Evolutionary conservation across 2,888 invertebrate genomes (phyloP).

Genomic region (Drosophila formosana): DNA sequence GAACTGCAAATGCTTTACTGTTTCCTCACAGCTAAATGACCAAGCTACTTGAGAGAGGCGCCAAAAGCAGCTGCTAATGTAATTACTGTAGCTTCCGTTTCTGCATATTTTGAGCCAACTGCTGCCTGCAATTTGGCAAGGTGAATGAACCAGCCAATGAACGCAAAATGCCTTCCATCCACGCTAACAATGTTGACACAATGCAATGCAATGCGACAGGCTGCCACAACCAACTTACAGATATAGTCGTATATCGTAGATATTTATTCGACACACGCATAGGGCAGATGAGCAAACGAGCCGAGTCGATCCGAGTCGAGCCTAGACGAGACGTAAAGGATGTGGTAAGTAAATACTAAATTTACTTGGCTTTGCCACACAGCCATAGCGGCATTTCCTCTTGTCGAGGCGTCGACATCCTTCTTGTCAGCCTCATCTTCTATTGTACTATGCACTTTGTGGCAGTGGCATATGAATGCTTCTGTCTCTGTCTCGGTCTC

Average conservation of each 20-base stretch:
- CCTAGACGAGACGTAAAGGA: slow-evolving; percentile 61
- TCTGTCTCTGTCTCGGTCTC: not conserved
- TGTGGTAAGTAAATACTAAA: slow-evolving; percentile 79
- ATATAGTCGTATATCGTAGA: slow-evolving; percentile 32
- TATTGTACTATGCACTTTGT: slow-evolving; percentile 61
- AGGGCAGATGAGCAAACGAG: slow-evolving; percentile 26
- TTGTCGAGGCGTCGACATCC: slow-evolving; percentile 78
- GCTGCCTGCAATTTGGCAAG: slow-evolving; percentile 44
- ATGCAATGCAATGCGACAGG: not conserved
- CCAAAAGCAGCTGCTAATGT: slow-evolving; percentile 66
- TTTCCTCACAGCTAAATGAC: slow-evolving; percentile 31
- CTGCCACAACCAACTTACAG: slow-evolving; percentile 50
- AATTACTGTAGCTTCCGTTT: slow-evolving; percentile 50
- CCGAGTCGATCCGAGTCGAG: slow-evolving; percentile 32
- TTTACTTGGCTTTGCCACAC: slow-evolving; percentile 73
- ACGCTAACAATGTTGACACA: slow-evolving; percentile 34
- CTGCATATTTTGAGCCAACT: slow-evolving; percentile 17
- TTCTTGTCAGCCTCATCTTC: slow-evolving; percentile 57
- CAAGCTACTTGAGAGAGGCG: slow-evolving; percentile 58
- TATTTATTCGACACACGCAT: slow-evolving; percentile 47
- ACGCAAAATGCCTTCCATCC: not conserved
- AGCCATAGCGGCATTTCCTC: slow-evolving; percentile 71
- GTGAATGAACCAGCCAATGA: slow-evolving; percentile 59
- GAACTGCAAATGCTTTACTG: slow-evolving; percentile 68
- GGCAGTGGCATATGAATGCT: slow-evolving; percentile 53